phyloP scores from a whole-genome alignment of 1,140 invertebrate species.

The Heliconius hewitsoni region DNA sequence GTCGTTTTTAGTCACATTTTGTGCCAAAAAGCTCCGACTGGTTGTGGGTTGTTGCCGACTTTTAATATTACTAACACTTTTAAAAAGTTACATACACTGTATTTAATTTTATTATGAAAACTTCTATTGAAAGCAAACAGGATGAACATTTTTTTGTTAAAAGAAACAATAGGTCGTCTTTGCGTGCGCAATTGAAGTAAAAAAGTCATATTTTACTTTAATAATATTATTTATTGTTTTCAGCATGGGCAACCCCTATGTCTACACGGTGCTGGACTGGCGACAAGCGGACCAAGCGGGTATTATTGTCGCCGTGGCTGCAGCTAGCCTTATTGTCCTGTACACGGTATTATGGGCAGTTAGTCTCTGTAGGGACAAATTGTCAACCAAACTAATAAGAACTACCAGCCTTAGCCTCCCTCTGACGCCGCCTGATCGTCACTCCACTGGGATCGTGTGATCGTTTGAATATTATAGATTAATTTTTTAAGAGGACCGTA shows the following conservation, averaged over 20 bases:
- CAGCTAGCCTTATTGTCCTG: conserved; percentile 76
- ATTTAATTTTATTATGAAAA: no score
- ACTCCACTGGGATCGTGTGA: conserved; percentile 45
- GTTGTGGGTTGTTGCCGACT: no score
- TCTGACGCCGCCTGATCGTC: conserved; percentile 50
- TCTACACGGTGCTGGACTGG: conserved; percentile 88
- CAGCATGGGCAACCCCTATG: conserved; percentile 83
- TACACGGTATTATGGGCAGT: conserved; percentile 55
- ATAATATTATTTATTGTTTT: conserved; percentile 45
- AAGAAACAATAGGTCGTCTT: no score
- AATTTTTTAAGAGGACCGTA: background rate
- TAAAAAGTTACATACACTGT: no score
- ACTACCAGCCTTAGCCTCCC: conserved; percentile 62
- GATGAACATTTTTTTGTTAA: no score
- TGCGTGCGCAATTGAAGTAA: no score
- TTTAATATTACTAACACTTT: no score
- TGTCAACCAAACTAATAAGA: conserved; percentile 52
- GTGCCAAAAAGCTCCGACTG: no score
- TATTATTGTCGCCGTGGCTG: conserved; percentile 78
- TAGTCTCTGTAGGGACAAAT: conserved; percentile 56
- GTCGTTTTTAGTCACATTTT: no score
- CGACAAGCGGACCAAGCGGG: conserved; percentile 72
- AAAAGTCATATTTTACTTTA: background rate
- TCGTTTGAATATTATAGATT: background rate
- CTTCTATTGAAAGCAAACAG: no score